Evolutionary conservation across 1,140 invertebrate genomes (phyloP).

Genomic region (Macrobrachium rosenbergii): DNA sequence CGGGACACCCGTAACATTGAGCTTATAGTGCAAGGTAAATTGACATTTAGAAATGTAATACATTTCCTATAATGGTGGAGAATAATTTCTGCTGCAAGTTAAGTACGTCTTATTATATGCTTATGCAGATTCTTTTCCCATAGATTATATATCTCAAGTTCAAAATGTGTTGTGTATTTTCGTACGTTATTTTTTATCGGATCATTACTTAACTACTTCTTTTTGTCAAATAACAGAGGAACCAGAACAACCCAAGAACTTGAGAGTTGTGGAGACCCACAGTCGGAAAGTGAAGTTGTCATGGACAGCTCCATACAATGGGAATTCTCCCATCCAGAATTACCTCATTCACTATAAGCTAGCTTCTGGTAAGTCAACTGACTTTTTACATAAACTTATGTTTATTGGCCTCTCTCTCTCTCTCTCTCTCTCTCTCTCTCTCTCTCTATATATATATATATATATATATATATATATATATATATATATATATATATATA

Average conservation of each 20-base stretch:
- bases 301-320: conserved; percentile 96
- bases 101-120: too few species aligned
- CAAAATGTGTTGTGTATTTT: too few species aligned
- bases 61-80: neutral
- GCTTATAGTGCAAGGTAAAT: conserved; percentile 62
- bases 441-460: conserved; percentile 5
- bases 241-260: conserved; percentile 90
- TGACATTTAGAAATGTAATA: neutral
- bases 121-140: too few species aligned
- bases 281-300: conserved; percentile 89
- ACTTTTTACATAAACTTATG: neutral
- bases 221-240: conserved; percentile 78
- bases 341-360: conserved; percentile 95
- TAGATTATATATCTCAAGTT: too few species aligned
- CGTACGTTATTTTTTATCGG: neutral
- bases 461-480: conserved; percentile 15
- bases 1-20: conserved; percentile 61
- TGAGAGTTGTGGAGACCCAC: conserved; percentile 92
- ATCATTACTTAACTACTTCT: neutral
- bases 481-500: conserved; percentile 9
- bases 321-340: conserved; percentile 91
- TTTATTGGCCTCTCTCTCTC: neutral
- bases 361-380: conserved; percentile 79
- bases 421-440: too few species aligned
- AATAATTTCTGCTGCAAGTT: neutral